Evolutionary conservation across 1,140 invertebrate genomes (phyloP).

Genomic region (Pseudobourletiella spinata): DNA sequence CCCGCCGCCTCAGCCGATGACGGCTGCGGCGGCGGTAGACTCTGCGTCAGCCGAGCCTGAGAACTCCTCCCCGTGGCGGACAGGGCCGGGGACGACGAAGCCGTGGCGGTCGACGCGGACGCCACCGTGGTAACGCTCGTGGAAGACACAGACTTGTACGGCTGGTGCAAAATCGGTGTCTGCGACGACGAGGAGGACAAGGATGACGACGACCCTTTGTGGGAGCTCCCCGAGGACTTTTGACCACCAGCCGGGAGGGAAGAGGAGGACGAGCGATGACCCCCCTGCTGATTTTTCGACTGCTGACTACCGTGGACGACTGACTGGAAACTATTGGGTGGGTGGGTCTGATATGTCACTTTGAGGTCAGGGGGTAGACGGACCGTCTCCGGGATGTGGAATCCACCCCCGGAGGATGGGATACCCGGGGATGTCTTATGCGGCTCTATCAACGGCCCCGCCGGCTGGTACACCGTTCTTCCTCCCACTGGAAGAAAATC

Average conservation of each 20-base stretch:
- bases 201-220: not conserved
- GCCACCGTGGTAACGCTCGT: not conserved
- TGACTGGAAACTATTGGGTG: conserved; percentile 7
- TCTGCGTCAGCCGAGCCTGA: not conserved
- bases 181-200: not conserved
- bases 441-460: conserved; percentile 34
- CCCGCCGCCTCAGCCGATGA: not conserved
- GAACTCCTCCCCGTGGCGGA: no score
- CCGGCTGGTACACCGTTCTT: conserved; percentile 33
- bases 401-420: conserved; percentile 12
- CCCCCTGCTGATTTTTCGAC: not conserved
- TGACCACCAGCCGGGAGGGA: not conserved
- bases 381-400: conserved; percentile 30
- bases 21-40: not conserved
- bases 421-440: conserved; percentile 20
- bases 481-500: conserved; percentile 5
- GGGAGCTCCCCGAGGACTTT: not conserved
- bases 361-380: conserved; percentile 33
- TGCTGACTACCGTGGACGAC: not conserved
- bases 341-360: conserved; percentile 35
- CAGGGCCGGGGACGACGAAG: not conserved
- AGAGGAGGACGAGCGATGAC: not conserved
- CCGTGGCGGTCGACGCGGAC: conserved; percentile 1
- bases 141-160: conserved; percentile 25
- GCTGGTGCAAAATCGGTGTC: conserved; percentile 27